A percentile compares a stretch with the other conserved stretches of the same genome.
Conservation (phyloP, 2,797 vertebrate genomes). For the Xerus rutilus region DNA sequence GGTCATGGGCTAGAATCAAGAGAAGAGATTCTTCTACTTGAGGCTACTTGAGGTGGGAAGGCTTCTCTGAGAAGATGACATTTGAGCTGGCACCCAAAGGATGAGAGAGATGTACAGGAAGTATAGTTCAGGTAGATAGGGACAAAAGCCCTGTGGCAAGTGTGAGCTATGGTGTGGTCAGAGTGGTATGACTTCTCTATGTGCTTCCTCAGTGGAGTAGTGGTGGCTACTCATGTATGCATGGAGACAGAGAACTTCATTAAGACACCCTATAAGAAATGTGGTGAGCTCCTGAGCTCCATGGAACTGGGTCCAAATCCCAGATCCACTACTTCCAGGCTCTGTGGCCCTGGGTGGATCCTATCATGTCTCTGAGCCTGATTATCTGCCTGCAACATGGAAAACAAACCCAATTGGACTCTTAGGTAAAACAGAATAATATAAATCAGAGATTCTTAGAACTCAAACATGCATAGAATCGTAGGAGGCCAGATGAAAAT, state of each 20-base stretch:
- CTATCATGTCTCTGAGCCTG: background rate
- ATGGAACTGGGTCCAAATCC: background rate
- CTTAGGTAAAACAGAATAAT: background rate
- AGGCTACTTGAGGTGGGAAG: background rate
- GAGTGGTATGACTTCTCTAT: background rate
- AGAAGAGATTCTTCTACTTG: background rate
- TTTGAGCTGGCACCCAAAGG: background rate
- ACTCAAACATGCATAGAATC: background rate
- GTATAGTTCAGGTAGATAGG: background rate
- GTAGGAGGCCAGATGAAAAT: background rate
- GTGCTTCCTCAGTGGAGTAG: background rate
- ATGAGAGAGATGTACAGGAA: background rate
- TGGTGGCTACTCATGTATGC: background rate
- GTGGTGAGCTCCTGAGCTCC: background rate
- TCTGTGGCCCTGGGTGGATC: background rate
- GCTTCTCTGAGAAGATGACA: constrained; percentile 1
- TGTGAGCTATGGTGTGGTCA: background rate
- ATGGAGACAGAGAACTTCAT: background rate
- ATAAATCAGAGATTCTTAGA: background rate
- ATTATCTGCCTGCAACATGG: background rate
- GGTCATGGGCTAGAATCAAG: background rate
- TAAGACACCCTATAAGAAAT: background rate
- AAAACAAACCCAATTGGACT: background rate
- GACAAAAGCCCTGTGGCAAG: constrained; percentile 46
- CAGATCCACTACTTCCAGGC: background rate